phyloP scores from a whole-genome alignment of 2,113 vertebrate species.

The human region DNA sequence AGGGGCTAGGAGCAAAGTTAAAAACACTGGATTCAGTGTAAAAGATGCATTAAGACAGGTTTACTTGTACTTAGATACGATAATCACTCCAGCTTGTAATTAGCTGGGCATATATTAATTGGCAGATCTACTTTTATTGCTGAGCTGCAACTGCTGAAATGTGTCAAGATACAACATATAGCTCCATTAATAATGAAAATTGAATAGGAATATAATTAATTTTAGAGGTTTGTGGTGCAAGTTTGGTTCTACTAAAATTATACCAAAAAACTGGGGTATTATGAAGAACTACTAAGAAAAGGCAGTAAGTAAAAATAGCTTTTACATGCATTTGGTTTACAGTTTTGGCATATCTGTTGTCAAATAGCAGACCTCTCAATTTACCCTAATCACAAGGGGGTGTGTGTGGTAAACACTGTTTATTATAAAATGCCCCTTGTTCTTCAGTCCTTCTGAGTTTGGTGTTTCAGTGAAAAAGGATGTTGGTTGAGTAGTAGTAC shows the following conservation, averaged over 20 bases:
- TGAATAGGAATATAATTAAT: neutral
- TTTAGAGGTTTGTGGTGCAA: neutral
- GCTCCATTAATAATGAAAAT: slow-evolving; percentile 10
- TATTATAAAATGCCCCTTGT: neutral
- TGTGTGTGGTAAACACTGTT: neutral
- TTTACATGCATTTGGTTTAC: neutral
- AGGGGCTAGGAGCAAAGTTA: neutral
- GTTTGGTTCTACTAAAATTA: slow-evolving; percentile 7
- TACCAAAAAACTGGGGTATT: neutral
- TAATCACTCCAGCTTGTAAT: neutral
- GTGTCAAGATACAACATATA: neutral
- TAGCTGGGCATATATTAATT: neutral
- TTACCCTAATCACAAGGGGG: neutral
- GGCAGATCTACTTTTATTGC: neutral
- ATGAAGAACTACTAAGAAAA: neutral
- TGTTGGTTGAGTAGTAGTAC: neutral
- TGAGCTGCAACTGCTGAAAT: neutral
- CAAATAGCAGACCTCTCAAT: neutral
- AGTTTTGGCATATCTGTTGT: neutral
- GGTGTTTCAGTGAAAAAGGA: neutral
- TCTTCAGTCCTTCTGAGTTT: neutral
- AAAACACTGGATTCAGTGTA: neutral
- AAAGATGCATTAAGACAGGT: neutral
- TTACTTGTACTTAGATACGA: neutral
- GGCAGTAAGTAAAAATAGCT: neutral